Evolutionary conservation across 2,888 invertebrate genomes (phyloP).

Genomic region (Tetrapedia diversipes): DNA sequence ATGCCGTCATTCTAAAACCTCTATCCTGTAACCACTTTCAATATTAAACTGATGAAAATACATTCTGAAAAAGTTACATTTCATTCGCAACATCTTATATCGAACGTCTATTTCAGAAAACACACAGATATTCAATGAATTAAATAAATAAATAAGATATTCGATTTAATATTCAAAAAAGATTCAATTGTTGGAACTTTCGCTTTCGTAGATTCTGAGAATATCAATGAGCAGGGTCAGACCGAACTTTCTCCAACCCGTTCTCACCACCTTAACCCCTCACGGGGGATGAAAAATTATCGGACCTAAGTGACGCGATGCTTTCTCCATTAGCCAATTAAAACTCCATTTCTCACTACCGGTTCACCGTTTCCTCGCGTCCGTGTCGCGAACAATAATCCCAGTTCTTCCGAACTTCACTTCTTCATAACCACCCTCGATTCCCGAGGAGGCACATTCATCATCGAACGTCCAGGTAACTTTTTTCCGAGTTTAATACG

Average conservation of each 20-base stretch:
- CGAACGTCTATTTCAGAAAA: too few relatives aligned
- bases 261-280: neutral
- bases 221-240: neutral
- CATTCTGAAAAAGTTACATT: too few relatives aligned
- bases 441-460: conserved; percentile 15
- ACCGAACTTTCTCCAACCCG: neutral
- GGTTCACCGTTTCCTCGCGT: neutral
- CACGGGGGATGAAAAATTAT: neutral
- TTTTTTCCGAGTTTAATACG: conserved; percentile 5
- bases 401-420: neutral
- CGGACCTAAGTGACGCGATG: neutral
- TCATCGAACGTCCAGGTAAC: neutral
- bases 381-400: neutral
- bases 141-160: too few relatives aligned
- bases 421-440: neutral
- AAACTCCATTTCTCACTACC: conserved; percentile 6
- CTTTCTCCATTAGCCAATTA: conserved; percentile 12
- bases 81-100: too few relatives aligned
- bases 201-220: neutral
- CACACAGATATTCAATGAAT: too few relatives aligned
- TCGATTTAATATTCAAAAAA: too few relatives aligned
- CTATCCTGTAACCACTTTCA: too few relatives aligned
- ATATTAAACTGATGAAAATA: too few relatives aligned
- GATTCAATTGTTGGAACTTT: too few relatives aligned
- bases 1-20: too few relatives aligned